Conservation (phyloP, 2,113 vertebrate genomes). For the Desmodus rotundus region DNA sequence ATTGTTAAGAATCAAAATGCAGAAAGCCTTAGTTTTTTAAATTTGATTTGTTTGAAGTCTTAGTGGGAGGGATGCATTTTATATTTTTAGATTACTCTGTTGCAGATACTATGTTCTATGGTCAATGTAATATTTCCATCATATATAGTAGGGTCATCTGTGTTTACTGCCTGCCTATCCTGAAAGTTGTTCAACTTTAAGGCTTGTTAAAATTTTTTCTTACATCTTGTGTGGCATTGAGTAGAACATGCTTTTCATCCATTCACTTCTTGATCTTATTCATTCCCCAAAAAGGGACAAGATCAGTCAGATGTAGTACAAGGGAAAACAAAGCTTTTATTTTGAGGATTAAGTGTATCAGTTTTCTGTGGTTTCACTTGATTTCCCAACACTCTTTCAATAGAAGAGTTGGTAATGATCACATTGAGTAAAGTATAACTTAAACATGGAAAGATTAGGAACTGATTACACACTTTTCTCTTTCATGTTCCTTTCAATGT, state of each 20-base stretch:
- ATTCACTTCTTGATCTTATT: constrained; percentile 36
- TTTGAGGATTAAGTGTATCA: not conserved
- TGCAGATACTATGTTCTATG: not conserved
- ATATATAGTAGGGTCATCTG: not conserved
- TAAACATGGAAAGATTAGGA: not conserved
- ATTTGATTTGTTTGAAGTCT: not conserved
- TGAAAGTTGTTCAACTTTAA: not conserved
- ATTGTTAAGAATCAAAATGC: not conserved
- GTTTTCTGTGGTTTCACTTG: constrained; percentile 17
- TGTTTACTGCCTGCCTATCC: not conserved
- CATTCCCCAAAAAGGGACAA: constrained; percentile 26
- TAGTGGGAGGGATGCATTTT: not conserved
- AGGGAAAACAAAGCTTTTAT: constrained; percentile 35
- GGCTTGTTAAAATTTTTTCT: constrained; percentile 27
- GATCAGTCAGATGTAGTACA: constrained; percentile 13
- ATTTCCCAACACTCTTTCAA: not conserved
- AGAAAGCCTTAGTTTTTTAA: not conserved
- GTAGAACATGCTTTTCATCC: not conserved
- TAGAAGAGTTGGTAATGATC: constrained; percentile 31
- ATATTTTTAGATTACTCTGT: not conserved
- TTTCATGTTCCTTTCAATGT: constrained; percentile 8
- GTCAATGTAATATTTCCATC: not conserved
- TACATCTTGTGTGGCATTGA: not conserved
- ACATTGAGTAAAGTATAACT: not conserved
- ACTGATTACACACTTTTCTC: not conserved